Evolutionary conservation across 2,797 vertebrate species (phyloP), one percentile per base, ranked within the genome.

Genomic region (Gallinago stenura): DNA sequence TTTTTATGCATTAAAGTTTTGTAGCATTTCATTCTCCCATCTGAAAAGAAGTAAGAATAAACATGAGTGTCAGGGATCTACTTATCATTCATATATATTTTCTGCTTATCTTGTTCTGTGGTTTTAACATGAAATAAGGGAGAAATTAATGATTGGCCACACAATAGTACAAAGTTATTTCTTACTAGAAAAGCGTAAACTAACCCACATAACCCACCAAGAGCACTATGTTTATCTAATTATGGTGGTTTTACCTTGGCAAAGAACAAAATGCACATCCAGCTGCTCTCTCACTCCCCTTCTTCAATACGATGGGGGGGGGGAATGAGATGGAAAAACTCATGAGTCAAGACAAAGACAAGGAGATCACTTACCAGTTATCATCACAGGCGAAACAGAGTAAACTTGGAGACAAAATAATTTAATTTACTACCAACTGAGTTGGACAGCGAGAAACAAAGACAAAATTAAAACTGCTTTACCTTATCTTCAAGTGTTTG

Each of bases 71-170:
- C 35, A 45, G 4, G 3, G 5, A 45, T 77, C 39, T 53, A 19
- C 31, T 58, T 58, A 28, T 31, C 11, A 24, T 57, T 80, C 16
- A 19, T 50, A 9, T 7, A 80, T 28, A 4, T 6, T 56, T 56
- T 4, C 2, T 46, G 7, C 0, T 37, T 51, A 54, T 33, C n/a
- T 43, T 73, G 6, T 62, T 64, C 20, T 41, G 8, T 41, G 8
- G 2, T 14, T 80, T 88, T 68, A 60, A 41, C 15, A 53, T 30
- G 2, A 88, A 86, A 19, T 70, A 73, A 37, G 2, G 12, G 3
- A 48, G 6, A 50, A 77, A 62, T 8, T 70, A 0, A 9, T 81
- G 6, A 37, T 2, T 66, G 0, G 8, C 6, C 20, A 54, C 11
- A 65, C 15, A 69, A 20, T 65, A 5, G 5, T 30, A 13, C 1